Base-by-base conservation (phyloP, 2,797 vertebrate species). In the Leptoclinus maculatus region DNA sequence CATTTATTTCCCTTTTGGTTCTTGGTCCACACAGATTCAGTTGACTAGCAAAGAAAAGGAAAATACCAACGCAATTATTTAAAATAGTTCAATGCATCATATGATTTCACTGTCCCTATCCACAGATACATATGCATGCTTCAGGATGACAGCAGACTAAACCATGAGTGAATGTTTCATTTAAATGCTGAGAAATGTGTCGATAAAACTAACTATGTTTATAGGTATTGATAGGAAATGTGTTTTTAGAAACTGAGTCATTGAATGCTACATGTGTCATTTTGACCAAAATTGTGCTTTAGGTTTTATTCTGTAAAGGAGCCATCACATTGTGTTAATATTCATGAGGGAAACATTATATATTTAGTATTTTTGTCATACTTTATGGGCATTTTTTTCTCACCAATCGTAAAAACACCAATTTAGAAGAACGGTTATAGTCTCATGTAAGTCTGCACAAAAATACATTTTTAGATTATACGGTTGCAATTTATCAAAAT, bases 61-160 rank as follows among this genome's bases (percentile, higher is more conserved):
- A 56, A 70, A 68, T 53, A 74, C 13, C 19, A 74, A 21, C 14
- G 16, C 0, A 49, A 2, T 3, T 63, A 16, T 51, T 69, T 13
- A 21, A 77, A 62, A 29, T 43, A 27, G 6, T 56, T 66, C 23
- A 75, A 0, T 29, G 57, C 9, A n/a, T 19, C 12, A 27, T 17
- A 17, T 2, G 51, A 45, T 59, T 39, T 53, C 9, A 17, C 16
- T 54, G 25, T 67, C 34, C 12, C 54, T 43, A 21, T 74, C 10
- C 51, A 64, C 57, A 27, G 9, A 71, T 74, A 43, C 74, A 43
- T 70, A 63, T 78, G 29, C 29, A 75, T 53, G 57, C 43, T 45
- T 64, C 29, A 34, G 43, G 9, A 38, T 10, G 10, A 67, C 41
- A 68, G 51, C 56, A 71, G 78, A 66, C 25, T 38, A 45, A 74